Conservation (phyloP, 2,113 vertebrate genomes). For the Perca schrenkii region DNA sequence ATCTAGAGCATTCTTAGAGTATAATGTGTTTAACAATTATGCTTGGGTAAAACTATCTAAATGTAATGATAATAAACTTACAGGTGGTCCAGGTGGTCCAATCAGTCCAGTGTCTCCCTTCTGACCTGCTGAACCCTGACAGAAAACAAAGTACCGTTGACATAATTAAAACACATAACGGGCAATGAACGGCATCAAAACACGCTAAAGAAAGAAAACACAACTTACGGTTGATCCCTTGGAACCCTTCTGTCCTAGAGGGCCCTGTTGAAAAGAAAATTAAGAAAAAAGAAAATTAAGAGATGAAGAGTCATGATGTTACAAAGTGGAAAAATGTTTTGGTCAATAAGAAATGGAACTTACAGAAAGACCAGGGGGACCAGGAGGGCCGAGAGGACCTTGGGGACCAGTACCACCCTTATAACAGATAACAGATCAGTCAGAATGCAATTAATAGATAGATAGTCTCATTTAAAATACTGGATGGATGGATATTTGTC, state of each 20-base stretch:
- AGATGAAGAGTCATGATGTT: not conserved
- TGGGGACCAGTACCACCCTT: constrained; percentile 89
- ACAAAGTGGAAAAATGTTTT: not conserved
- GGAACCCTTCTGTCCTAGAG: constrained; percentile 94
- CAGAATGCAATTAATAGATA: not conserved
- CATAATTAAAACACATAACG: not conserved
- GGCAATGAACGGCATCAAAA: not conserved
- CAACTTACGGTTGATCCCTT: constrained; percentile 94
- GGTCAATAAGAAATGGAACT: constrained; percentile 65
- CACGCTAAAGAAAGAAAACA: constrained; percentile 3
- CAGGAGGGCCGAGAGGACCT: constrained; percentile 95
- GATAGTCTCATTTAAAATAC: not conserved
- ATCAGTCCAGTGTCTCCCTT: constrained; percentile 95
- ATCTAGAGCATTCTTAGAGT: not conserved
- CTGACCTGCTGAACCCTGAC: constrained; percentile 91
- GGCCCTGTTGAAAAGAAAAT: constrained; percentile 83
- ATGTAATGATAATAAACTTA: constrained; percentile 76
- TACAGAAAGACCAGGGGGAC: constrained; percentile 96
- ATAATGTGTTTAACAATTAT: not conserved
- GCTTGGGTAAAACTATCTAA: not conserved
- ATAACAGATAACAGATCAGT: constrained; percentile 13
- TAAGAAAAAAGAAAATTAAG: not conserved
- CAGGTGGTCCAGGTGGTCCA: constrained; percentile 93
- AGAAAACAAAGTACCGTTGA: constrained; percentile 11
- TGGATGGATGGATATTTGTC: not conserved